Evolutionary conservation across 2,797 vertebrate species (phyloP).

Genomic region (Tiaroga cobitis): DNA sequence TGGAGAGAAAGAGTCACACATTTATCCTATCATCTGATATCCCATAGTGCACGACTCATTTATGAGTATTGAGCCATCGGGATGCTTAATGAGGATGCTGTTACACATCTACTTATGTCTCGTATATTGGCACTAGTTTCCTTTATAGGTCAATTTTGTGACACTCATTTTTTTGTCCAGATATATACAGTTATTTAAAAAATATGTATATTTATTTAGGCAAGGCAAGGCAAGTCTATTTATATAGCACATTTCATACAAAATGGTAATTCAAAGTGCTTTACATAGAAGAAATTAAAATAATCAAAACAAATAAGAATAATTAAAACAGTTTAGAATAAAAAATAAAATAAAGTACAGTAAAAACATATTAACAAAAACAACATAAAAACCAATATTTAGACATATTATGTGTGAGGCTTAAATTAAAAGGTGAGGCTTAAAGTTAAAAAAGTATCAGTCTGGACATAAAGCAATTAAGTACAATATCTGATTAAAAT

Average conservation of each 20-base stretch:
- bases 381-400: too few relatives aligned
- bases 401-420: not conserved
- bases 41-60: slow-evolving; percentile 31
- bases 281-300: too few relatives aligned
- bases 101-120: slow-evolving; percentile 6
- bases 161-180: not conserved
- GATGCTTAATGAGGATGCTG: slow-evolving; percentile 33
- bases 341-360: too few relatives aligned
- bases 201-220: not conserved
- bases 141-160: slow-evolving; percentile 15
- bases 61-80: slow-evolving; percentile 32
- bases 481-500: not conserved
- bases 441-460: not conserved
- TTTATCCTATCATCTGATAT: slow-evolving; percentile 45
- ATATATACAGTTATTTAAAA: not conserved
- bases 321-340: too few relatives aligned
- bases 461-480: not conserved
- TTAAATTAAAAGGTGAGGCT: not conserved
- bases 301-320: too few relatives aligned
- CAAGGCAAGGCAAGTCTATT: too few relatives aligned
- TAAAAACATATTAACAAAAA: too few relatives aligned
- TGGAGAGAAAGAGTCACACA: slow-evolving; percentile 50
- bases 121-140: not conserved
- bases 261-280: too few relatives aligned
- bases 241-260: too few relatives aligned